These are phyloP conservation scores for Apotomis capreana DNA, from an alignment of 2,888 invertebrate species.

Conservation along the genomic window DNA sequence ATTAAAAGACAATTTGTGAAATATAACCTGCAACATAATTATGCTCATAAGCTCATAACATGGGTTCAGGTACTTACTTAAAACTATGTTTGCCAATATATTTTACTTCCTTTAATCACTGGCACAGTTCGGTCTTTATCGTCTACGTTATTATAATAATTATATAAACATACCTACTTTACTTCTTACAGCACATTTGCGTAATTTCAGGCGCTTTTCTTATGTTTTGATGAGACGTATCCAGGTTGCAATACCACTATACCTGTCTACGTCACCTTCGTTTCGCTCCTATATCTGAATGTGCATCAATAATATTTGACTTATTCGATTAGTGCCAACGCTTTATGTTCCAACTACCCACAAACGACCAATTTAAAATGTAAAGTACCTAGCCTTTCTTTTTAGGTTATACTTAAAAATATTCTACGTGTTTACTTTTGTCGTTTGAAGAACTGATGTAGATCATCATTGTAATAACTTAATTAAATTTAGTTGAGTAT, in stretches of 20 bases:
- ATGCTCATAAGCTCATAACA: constrained; percentile 34
- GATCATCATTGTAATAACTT: constrained; percentile 60
- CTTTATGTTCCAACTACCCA: constrained; percentile 51
- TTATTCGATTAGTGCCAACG: constrained; percentile 63
- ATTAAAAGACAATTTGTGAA: constrained; percentile 47
- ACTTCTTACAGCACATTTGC: constrained; percentile 2
- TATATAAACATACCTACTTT: constrained; percentile 13
- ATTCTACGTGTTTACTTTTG: constrained; percentile 49
- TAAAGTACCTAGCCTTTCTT: constrained; percentile 20
- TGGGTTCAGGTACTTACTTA: constrained; percentile 45
- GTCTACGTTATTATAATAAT: constrained; percentile 46
- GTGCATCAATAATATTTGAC: constrained; percentile 42
- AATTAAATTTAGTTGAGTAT: constrained; percentile 75
- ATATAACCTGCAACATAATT: constrained; percentile 26
- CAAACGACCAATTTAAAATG: constrained; percentile 53
- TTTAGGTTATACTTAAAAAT: constrained; percentile 18
- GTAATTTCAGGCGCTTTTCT: constrained; percentile 17
- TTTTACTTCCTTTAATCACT: constrained; percentile 52
- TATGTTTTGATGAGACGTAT: constrained; percentile 2
- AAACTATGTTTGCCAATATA: constrained; percentile 39
- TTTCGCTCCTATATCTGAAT: constrained; percentile 42
- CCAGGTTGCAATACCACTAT: not conserved
- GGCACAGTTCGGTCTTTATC: constrained; percentile 56
- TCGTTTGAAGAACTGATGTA: constrained; percentile 65
- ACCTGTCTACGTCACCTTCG: not conserved